Base-by-base conservation (phyloP, 2,797 vertebrate species). In the Gallinago stenura region DNA sequence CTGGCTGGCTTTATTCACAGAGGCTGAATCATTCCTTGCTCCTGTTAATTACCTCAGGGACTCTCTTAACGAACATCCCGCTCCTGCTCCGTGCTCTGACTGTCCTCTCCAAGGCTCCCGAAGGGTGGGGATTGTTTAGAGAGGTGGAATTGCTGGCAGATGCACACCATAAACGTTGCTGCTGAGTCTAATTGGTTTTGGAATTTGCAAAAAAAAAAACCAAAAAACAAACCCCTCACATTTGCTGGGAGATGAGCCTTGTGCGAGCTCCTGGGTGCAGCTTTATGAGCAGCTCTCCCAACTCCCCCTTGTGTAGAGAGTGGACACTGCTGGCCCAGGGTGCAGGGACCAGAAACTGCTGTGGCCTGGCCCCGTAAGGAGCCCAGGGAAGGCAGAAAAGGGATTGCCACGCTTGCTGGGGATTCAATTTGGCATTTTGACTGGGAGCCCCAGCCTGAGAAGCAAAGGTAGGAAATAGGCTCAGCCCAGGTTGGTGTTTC, bases 221-320 rank as follows among this genome's bases (percentile, higher is more conserved):
- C 39, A 39, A 39, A 39, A 39, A 39, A 37, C 37, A 37, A 37
- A 37, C 37, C 19, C 17, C 41, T 76, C n/a, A 43, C 0, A 0
- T 64, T 51, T 30, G 41, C 57, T 45, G 43, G 1, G 10, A 43
- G 51, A 39, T 53, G 62, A 94, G 70, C 60, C 56, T 37, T 4
- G 3, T 15, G 54, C 33, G 16, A 7, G 1, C 33, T 75, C 24
- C 54, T 0, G 3, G 26, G 60, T 76, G 50, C 85, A 81, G 85
- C 56, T 61, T 10, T 30, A 18, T 14, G 5, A 76, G 61, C 79
- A 72, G 79, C 85, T 93, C 85, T 91, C 37, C 25, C 53, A 75
- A 41, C 89, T 91, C 75, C 91, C 66, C 30, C 78, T 89, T 41
- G 76, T 68, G 72, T 87, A 60, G 82, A 43, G 80, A 53, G 60